Conservation (phyloP, 2,797 vertebrate genomes). For the Eospalax fontanierii region DNA sequence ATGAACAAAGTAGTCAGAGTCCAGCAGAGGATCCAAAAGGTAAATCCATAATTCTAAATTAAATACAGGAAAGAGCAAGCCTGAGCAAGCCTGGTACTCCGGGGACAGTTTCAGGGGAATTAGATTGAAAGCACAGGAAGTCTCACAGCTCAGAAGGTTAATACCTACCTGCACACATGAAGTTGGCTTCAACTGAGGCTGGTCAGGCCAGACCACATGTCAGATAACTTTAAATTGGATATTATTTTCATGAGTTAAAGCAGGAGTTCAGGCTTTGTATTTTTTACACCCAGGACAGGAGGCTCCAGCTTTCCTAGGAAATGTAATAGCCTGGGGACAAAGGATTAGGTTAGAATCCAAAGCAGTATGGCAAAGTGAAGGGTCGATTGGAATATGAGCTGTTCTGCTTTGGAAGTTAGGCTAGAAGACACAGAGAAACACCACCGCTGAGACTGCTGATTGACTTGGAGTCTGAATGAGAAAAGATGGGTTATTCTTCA, state of each 20-base stretch:
- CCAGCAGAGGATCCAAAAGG: not conserved
- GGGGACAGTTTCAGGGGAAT: too few relatives aligned
- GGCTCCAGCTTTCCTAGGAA: not conserved
- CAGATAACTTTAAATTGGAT: too few relatives aligned
- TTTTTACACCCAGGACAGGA: not conserved
- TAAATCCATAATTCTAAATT: not conserved
- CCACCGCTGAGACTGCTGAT: not conserved
- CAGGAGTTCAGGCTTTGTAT: slow-evolving; percentile 4
- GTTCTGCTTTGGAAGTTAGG: too few relatives aligned
- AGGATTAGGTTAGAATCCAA: not conserved
- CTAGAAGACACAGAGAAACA: not conserved
- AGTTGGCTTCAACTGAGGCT: too few relatives aligned
- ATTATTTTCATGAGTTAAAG: too few relatives aligned
- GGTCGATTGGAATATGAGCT: not conserved
- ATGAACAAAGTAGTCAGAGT: not conserved
- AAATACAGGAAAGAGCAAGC: not conserved
- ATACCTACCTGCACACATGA: too few relatives aligned
- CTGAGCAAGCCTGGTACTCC: too few relatives aligned
- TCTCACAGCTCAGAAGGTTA: too few relatives aligned
- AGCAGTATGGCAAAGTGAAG: accelerated
- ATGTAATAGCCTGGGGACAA: not conserved
- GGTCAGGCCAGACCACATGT: too few relatives aligned
- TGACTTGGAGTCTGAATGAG: slow-evolving; percentile 1
- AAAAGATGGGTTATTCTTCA: not conserved
- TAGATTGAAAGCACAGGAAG: too few relatives aligned